A percentile compares a stretch with the other conserved stretches of the same genome.
phyloP scores from a whole-genome alignment of 2,888 invertebrate species.

The Flexamia atlantica region DNA sequence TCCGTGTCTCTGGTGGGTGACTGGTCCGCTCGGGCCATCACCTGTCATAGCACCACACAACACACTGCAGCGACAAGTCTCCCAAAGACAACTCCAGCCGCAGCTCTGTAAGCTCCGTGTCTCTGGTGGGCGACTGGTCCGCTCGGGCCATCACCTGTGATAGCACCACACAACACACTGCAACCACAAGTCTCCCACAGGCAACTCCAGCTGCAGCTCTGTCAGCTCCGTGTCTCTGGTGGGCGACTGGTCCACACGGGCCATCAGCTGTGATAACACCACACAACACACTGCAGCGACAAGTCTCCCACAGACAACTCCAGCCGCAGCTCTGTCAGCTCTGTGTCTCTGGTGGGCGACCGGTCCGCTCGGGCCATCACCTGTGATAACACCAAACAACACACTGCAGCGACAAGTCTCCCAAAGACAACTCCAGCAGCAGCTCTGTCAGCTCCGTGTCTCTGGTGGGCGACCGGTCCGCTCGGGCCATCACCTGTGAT shows the following conservation, averaged over 20 bases:
- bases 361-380: conserved; percentile 71
- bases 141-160: conserved; percentile 72
- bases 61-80: too few relatives aligned
- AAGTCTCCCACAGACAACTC: conserved; percentile 75
- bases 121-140: conserved; percentile 65
- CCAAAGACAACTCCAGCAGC: conserved; percentile 74
- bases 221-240: conserved; percentile 1
- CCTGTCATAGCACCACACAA: too few relatives aligned
- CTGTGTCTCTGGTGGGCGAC: conserved; percentile 66
- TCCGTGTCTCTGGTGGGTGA: conserved; percentile 68
- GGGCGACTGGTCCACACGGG: too few relatives aligned
- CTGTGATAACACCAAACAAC: too few relatives aligned
- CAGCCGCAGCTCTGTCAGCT: conserved; percentile 74
- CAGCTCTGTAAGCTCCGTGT: conserved; percentile 71
- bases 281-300: too few relatives aligned
- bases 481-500: conserved; percentile 71
- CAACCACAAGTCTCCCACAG: too few relatives aligned
- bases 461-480: conserved; percentile 66
- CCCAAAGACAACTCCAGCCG: conserved; percentile 76
- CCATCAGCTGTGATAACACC: too few relatives aligned
- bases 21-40: conserved; percentile 71
- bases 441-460: conserved; percentile 71
- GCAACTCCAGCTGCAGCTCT: neutral
- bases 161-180: too few relatives aligned
- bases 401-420: conserved; percentile 65